These are phyloP conservation scores for Styela plicata DNA, from an alignment of 23 tunicate species.

Conservation along the genomic window DNA sequence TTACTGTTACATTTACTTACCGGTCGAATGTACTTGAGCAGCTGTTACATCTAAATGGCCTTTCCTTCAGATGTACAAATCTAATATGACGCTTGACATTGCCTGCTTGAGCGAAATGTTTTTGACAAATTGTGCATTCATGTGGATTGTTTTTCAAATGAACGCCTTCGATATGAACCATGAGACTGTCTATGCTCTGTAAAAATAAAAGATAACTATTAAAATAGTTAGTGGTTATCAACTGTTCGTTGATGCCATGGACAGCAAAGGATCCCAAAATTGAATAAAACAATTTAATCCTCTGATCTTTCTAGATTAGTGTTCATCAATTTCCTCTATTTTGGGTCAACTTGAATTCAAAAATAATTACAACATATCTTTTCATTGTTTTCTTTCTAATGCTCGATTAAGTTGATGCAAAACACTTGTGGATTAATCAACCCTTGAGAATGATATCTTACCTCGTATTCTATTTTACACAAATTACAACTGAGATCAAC, in stretches of 20 bases:
- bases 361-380: too few relatives aligned
- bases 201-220: background rate
- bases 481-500: conserved; percentile 41
- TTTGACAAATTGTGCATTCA: conserved; percentile 80
- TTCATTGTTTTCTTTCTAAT: too few relatives aligned
- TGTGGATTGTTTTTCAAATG: conserved; percentile 73
- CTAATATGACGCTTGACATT: conserved; percentile 92
- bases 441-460: too few relatives aligned
- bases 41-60: conserved; percentile 80
- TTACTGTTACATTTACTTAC: conserved; percentile 36
- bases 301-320: background rate
- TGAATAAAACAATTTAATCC: background rate
- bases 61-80: conserved; percentile 81
- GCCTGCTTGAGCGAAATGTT: conserved; percentile 93
- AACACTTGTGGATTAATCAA: too few relatives aligned
- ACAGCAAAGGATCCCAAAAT: too few relatives aligned
- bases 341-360: too few relatives aligned
- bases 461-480: conserved; percentile 48
- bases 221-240: too few relatives aligned
- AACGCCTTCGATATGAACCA: conserved; percentile 71
- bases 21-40: conserved; percentile 86
- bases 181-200: conserved; percentile 65
- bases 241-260: too few relatives aligned
- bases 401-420: too few relatives aligned
- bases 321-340: background rate